These are phyloP conservation scores for Biston stratarius DNA, from an alignment of 2,888 invertebrate species.

Conservation along the genomic window DNA sequence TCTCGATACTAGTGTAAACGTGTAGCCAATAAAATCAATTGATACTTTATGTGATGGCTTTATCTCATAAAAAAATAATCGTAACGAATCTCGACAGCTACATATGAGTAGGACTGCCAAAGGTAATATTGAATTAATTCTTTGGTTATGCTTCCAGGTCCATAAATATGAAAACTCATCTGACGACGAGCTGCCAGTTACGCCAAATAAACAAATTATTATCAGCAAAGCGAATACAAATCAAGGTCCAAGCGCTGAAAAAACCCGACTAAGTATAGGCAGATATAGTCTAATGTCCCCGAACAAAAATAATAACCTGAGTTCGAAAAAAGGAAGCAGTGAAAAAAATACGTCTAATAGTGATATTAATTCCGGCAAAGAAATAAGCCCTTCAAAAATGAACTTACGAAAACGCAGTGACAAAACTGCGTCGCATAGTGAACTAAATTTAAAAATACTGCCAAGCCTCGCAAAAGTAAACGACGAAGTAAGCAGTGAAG, in stretches of 20 bases:
- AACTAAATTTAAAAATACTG: not conserved
- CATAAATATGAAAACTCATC: conserved; percentile 36
- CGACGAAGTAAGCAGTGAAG: too few relatives aligned
- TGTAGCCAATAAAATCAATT: too few relatives aligned
- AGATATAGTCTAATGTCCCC: not conserved
- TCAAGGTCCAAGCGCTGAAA: not conserved
- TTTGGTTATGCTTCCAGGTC: conserved; percentile 43
- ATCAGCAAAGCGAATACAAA: not conserved
- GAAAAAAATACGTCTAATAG: not conserved
- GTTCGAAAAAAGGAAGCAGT: not conserved
- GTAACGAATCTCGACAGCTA: too few relatives aligned
- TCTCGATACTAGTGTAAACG: too few relatives aligned
- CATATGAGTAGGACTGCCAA: too few relatives aligned
- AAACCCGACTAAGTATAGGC: not conserved
- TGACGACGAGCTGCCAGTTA: not conserved
- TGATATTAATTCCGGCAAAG: not conserved
- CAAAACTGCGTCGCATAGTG: not conserved
- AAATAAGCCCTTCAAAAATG: not conserved
- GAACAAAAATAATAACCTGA: not conserved
- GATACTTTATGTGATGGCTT: too few relatives aligned
- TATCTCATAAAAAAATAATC: too few relatives aligned
- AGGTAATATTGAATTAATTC: not conserved
- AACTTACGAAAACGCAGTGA: not conserved
- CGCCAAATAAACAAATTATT: not conserved
- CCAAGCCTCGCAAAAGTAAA: not conserved